These are phyloP conservation scores for Cetoscarus ocellatus DNA, from an alignment of 2,797 vertebrate species.

Conservation along the genomic window DNA sequence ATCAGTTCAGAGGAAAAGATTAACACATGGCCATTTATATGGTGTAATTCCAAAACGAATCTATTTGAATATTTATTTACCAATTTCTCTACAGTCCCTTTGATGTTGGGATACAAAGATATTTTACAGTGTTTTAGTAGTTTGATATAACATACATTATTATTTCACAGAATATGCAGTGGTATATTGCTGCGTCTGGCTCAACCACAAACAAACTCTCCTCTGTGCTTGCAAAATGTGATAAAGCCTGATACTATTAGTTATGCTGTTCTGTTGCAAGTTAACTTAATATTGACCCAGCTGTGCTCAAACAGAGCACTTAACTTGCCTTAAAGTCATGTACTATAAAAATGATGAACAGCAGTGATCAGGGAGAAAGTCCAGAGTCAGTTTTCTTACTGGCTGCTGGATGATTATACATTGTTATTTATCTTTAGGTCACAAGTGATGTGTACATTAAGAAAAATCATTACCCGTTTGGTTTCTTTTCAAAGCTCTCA, in stretches of 20 bases:
- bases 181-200: conserved; percentile 5
- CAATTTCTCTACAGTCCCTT: no score
- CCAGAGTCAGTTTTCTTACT: conserved; percentile 23
- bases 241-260: conserved; percentile 34
- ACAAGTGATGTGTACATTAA: conserved; percentile 12
- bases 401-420: conserved; percentile 11
- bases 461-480: neutral
- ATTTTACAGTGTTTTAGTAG: neutral
- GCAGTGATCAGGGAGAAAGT: conserved; percentile 35
- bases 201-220: conserved; percentile 8
- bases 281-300: conserved; percentile 64
- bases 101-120: neutral
- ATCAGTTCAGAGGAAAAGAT: no score
- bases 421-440: conserved; percentile 5
- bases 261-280: conserved; percentile 50
- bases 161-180: conserved; percentile 4
- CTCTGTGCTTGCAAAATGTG: conserved; percentile 10
- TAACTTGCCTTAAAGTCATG: conserved; percentile 50
- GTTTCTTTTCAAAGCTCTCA: no score
- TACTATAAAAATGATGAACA: conserved; percentile 60
- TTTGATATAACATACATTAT: neutral
- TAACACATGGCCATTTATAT: no score
- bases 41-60: no score
- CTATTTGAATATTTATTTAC: no score
- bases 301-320: conserved; percentile 55